Conservation (phyloP, 1,140 invertebrate genomes). For the Scaptomyza montana region DNA sequence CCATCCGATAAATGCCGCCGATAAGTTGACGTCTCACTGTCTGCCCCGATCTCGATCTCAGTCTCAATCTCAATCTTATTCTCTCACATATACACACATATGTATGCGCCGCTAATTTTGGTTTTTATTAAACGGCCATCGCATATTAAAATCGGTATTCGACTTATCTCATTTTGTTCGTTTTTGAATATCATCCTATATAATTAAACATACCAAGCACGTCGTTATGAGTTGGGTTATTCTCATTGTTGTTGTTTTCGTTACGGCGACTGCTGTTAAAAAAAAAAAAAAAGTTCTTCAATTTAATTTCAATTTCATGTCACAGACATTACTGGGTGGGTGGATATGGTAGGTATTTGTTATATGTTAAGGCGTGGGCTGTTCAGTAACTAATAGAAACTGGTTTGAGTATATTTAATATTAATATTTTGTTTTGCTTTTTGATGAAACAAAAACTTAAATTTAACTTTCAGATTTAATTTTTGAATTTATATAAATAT, state of each 20-base stretch:
- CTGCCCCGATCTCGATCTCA: constrained; percentile 38
- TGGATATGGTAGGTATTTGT: constrained; percentile 24
- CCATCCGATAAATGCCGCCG: constrained; percentile 59
- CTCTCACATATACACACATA: constrained; percentile 43
- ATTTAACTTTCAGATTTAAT: too few species aligned
- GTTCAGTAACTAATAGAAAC: neutral
- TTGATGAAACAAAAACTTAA: too few species aligned
- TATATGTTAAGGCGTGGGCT: neutral
- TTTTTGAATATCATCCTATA: constrained; percentile 78
- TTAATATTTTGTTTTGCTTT: too few species aligned
- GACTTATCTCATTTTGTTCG: constrained; percentile 56
- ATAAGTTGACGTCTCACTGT: constrained; percentile 69
- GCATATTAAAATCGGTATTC: constrained; percentile 72
- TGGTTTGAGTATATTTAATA: too few species aligned
- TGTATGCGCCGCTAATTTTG: constrained; percentile 73
- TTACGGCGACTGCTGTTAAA: constrained; percentile 32
- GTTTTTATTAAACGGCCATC: constrained; percentile 73
- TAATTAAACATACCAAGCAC: constrained; percentile 77
- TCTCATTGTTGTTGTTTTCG: constrained; percentile 5
- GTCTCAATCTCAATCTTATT: constrained; percentile 21
- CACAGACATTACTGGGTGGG: constrained; percentile 56
- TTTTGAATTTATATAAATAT: too few species aligned
- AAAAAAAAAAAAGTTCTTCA: constrained; percentile 53
- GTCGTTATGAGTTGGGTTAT: constrained; percentile 59
- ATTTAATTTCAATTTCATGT: constrained; percentile 79